Percentiles rank a stretch among this genome's conserved stretches.
These are phyloP conservation scores for Apistogramma diplotaenia DNA, from an alignment of 2,113 vertebrate species.

Conservation along the genomic window DNA sequence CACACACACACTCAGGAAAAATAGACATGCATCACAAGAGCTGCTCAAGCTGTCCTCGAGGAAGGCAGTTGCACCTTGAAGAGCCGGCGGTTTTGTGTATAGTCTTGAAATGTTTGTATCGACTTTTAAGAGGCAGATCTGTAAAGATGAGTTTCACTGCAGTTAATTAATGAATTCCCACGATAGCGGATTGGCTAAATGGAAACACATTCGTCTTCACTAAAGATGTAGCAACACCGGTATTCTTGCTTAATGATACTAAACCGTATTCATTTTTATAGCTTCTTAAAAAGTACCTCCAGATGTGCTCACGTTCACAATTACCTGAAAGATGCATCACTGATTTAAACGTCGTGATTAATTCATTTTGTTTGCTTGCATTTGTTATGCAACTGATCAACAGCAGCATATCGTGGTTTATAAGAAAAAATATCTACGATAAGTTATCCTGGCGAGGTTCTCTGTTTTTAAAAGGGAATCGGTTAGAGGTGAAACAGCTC, in stretches of 20 bases:
- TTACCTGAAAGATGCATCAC: constrained; percentile 9
- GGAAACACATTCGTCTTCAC: background rate
- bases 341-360: background rate
- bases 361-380: background rate
- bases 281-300: constrained; percentile 15
- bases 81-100: background rate
- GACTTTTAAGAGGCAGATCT: background rate
- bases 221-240: constrained; percentile 15
- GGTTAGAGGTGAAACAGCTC: constrained; percentile 11
- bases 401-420: background rate
- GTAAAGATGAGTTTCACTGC: background rate
- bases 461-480: background rate
- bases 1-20: background rate
- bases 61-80: background rate
- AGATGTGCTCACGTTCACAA: constrained; percentile 18
- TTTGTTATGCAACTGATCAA: background rate
- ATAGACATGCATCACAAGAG: background rate
- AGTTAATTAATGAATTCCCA: background rate
- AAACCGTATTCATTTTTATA: constrained; percentile 8
- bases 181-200: background rate
- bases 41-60: constrained; percentile 2
- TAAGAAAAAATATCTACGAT: background rate
- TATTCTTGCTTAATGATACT: background rate
- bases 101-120: background rate
- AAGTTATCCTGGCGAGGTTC: background rate